A percentile compares a stretch with the other conserved stretches of the same genome.
phyloP scores from a whole-genome alignment of 2,888 invertebrate genomes.

The Laspeyria flexula region DNA sequence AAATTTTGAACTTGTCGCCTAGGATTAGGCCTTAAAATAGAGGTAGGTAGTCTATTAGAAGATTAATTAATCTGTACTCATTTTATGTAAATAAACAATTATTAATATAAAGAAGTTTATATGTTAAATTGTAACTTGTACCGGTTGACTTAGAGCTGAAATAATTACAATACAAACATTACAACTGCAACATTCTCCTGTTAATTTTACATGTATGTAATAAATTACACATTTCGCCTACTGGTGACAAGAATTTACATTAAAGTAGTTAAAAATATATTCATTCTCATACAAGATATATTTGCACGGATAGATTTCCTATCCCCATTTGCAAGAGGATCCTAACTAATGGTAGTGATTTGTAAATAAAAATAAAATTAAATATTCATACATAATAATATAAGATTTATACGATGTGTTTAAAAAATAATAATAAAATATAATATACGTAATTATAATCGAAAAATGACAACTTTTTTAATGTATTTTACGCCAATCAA shows the following conservation, averaged over 20 bases:
- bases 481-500: slow-evolving; percentile 31
- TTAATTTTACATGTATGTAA: slow-evolving; percentile 30
- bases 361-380: slow-evolving; percentile 50
- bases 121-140: slow-evolving; percentile 43
- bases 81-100: slow-evolving; percentile 43
- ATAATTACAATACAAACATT: slow-evolving; percentile 43
- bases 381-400: slow-evolving; percentile 43
- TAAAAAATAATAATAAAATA: slow-evolving; percentile 39
- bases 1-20: slow-evolving; percentile 50
- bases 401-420: slow-evolving; percentile 39
- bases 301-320: slow-evolving; percentile 42
- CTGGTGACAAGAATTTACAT: slow-evolving; percentile 46
- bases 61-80: slow-evolving; percentile 54
- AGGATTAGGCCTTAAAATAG: slow-evolving; percentile 59
- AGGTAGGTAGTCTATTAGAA: slow-evolving; percentile 57
- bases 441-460: slow-evolving; percentile 32
- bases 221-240: slow-evolving; percentile 41
- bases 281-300: slow-evolving; percentile 40
- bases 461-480: slow-evolving; percentile 30
- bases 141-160: slow-evolving; percentile 33
- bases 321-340: slow-evolving; percentile 43
- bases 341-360: slow-evolving; percentile 49
- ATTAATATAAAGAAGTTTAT: slow-evolving; percentile 9
- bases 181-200: slow-evolving; percentile 47
- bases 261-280: slow-evolving; percentile 40